Percentiles rank a stretch among this genome's conserved stretches.
Conservation (phyloP, 2,797 vertebrate species). For the Acanthurus tractus region DNA sequence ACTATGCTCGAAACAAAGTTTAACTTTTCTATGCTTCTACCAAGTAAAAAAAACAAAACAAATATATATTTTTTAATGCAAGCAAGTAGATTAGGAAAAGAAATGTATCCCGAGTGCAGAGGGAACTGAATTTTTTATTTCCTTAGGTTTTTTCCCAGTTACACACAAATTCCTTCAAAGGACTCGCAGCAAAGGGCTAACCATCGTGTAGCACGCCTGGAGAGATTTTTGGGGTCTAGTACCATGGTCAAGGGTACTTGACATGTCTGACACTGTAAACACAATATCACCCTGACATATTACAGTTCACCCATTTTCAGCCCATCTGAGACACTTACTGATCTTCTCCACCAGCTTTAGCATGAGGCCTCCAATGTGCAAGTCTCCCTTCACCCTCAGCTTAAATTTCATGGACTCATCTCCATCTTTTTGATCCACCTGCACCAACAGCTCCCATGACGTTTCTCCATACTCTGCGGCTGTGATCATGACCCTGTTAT, state of each 20-base stretch:
- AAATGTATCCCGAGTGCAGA: background rate
- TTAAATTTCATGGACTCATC: slow-evolving; percentile 80
- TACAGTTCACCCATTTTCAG: background rate
- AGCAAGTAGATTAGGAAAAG: background rate
- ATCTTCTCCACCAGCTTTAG: slow-evolving; percentile 96
- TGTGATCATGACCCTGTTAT: slow-evolving; percentile 84
- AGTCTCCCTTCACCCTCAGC: slow-evolving; percentile 91
- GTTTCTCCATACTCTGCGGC: slow-evolving; percentile 85
- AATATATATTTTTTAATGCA: background rate
- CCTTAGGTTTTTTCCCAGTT: background rate
- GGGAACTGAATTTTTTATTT: background rate
- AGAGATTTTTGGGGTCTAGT: background rate
- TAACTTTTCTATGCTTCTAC: background rate
- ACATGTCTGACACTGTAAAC: background rate
- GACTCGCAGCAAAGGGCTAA: background rate
- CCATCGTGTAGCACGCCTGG: background rate
- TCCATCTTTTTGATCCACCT: slow-evolving; percentile 87
- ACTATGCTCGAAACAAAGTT: background rate
- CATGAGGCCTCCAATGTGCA: slow-evolving; percentile 97
- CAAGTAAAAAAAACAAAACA: slow-evolving; percentile 6
- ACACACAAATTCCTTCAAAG: background rate
- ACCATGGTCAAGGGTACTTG: background rate
- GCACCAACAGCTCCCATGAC: slow-evolving; percentile 92
- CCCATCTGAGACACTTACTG: slow-evolving; percentile 86
- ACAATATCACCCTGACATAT: background rate